These are phyloP conservation scores for Chrysomallon squamiferum DNA, from an alignment of 1,140 invertebrate species.

Conservation along the genomic window DNA sequence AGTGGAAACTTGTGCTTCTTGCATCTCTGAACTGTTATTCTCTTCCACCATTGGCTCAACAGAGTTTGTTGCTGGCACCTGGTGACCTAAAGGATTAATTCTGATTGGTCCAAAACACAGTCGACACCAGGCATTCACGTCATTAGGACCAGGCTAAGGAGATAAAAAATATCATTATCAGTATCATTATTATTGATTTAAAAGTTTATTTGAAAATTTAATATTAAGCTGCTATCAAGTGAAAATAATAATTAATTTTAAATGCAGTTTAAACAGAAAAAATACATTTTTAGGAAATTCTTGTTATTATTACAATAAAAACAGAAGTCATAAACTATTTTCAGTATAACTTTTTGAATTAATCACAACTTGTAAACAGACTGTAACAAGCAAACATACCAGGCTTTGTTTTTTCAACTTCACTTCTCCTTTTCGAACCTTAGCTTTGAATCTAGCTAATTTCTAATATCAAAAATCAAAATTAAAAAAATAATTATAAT, in stretches of 20 bases:
- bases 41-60: constrained; percentile 14
- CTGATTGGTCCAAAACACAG: constrained; percentile 61
- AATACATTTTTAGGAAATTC: background rate
- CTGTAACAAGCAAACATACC: too few species aligned
- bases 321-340: too few species aligned
- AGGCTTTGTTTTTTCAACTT: constrained; percentile 21
- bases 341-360: too few species aligned
- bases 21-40: background rate
- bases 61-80: constrained; percentile 19
- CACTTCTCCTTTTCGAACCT: constrained; percentile 30
- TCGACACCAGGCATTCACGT: constrained; percentile 61
- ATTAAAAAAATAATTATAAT: background rate
- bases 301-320: too few species aligned
- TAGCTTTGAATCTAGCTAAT: constrained; percentile 30
- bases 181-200: background rate
- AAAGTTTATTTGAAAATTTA: background rate
- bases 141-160: constrained; percentile 50
- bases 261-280: background rate
- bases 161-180: background rate
- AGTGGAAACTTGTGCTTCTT: too few species aligned
- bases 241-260: background rate
- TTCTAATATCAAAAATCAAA: too few species aligned
- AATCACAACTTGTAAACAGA: too few species aligned
- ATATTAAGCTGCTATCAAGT: background rate
- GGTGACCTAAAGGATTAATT: constrained; percentile 1